These are phyloP conservation scores for Imbricaverruca yamaguchii DNA, from an alignment of 2,888 invertebrate species.

Conservation along the genomic window DNA sequence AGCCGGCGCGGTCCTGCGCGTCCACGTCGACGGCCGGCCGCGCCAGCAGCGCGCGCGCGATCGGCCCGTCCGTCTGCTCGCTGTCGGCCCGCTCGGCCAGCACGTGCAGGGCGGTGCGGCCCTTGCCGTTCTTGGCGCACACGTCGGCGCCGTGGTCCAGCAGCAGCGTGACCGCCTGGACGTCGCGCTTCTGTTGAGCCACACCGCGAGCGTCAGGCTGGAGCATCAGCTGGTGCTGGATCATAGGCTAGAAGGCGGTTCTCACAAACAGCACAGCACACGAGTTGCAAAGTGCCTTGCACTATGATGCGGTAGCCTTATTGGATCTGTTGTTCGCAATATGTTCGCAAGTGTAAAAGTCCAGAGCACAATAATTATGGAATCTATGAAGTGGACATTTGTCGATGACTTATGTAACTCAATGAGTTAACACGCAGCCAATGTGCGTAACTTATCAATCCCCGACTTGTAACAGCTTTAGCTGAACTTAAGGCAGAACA, in stretches of 20 bases:
- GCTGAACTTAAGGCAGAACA: no score
- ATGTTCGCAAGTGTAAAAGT: no score
- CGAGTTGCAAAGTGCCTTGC: not conserved
- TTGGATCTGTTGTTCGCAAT: not conserved
- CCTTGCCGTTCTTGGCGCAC: conserved; percentile 29
- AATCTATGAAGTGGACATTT: no score
- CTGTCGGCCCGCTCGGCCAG: conserved; percentile 27
- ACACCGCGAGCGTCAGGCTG: no score
- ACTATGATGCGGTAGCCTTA: not conserved
- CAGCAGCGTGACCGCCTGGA: conserved; percentile 24
- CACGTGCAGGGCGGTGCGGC: conserved; percentile 30
- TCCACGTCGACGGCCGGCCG: conserved; percentile 29
- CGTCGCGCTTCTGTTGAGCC: conserved; percentile 24
- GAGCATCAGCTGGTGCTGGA: not conserved
- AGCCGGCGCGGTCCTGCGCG: conserved; percentile 25
- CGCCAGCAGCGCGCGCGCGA: conserved; percentile 25
- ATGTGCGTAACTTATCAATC: no score
- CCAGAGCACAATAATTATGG: no score
- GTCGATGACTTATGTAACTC: no score
- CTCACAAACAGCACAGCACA: not conserved
- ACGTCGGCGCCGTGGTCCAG: conserved; percentile 30
- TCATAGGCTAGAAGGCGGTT: not conserved
- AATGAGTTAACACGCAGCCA: no score
- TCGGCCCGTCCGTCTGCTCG: conserved; percentile 24
- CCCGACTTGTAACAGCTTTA: no score